Percentiles rank a stretch among this genome's conserved stretches.
phyloP scores from a whole-genome alignment of 2,888 invertebrate species.

The Parnassius smintheus region DNA sequence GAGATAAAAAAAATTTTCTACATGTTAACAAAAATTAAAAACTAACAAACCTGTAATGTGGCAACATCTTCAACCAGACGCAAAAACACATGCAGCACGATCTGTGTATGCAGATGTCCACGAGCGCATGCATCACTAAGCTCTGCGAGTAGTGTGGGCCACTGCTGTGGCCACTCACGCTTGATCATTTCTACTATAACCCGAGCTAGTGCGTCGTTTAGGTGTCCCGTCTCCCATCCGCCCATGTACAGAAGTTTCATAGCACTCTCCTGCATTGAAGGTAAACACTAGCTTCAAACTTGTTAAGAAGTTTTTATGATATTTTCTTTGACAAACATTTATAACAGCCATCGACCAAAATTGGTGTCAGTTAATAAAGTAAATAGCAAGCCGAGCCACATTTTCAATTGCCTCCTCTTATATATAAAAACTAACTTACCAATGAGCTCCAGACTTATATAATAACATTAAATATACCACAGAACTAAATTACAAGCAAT shows the following conservation, averaged over 20 bases:
- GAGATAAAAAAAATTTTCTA: too few relatives aligned
- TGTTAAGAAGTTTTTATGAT: too few relatives aligned
- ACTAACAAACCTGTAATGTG: slow-evolving; percentile 85
- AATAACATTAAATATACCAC: too few relatives aligned
- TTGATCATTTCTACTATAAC: slow-evolving; percentile 98
- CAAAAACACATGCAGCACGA: slow-evolving; percentile 93
- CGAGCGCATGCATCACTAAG: slow-evolving; percentile 90
- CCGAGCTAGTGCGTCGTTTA: slow-evolving; percentile 92
- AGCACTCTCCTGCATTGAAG: slow-evolving; percentile 85
- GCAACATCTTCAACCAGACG: slow-evolving; percentile 97
- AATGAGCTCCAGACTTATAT: too few relatives aligned
- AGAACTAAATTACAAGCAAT: too few relatives aligned
- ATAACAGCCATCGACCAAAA: too few relatives aligned
- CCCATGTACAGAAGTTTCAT: slow-evolving; percentile 92
- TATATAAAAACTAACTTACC: too few relatives aligned
- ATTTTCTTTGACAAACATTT: too few relatives aligned
- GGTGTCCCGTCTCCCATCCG: slow-evolving; percentile 86
- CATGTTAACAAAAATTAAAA: neutral
- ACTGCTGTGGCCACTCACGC: slow-evolving; percentile 98
- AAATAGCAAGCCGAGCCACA: too few relatives aligned
- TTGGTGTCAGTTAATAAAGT: too few relatives aligned
- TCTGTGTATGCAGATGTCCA: slow-evolving; percentile 94
- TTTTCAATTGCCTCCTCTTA: too few relatives aligned
- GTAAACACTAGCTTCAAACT: too few relatives aligned
- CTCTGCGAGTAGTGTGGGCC: slow-evolving; percentile 92